These are phyloP conservation scores for Acanthisitta chloris DNA, from an alignment of 2,113 vertebrate genomes.

Conservation along the genomic window DNA sequence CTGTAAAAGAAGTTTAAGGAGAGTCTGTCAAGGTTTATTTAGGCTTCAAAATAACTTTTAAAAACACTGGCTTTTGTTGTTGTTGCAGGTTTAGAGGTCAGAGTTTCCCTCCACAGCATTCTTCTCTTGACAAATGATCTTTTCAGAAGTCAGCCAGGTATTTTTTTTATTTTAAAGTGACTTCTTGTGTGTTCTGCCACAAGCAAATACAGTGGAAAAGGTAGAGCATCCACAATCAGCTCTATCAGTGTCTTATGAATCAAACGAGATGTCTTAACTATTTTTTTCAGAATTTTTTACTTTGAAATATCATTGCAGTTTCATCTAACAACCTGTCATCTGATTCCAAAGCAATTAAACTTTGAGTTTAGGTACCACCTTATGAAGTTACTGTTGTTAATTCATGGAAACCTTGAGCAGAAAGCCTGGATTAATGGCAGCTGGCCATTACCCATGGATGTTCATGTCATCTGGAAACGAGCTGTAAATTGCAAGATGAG, in stretches of 20 bases:
- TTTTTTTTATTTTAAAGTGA: slow-evolving; percentile 44
- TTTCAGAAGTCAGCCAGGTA: slow-evolving; percentile 38
- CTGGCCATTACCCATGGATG: background rate
- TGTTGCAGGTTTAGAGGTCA: slow-evolving; percentile 51
- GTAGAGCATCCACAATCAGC: background rate
- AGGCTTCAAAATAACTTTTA: slow-evolving; percentile 55
- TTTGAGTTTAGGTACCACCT: background rate
- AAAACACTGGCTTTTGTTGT: slow-evolving; percentile 54
- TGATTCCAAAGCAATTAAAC: background rate
- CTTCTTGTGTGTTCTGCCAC: slow-evolving; percentile 58
- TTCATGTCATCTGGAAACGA: background rate
- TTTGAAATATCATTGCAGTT: background rate
- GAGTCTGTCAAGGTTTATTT: slow-evolving; percentile 65
- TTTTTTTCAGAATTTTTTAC: background rate
- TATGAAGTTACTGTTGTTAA: background rate
- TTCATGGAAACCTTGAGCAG: background rate
- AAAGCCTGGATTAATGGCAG: background rate
- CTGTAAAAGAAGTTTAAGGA: slow-evolving; percentile 46
- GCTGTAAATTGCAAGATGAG: background rate
- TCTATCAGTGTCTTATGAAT: background rate
- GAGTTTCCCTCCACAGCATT: slow-evolving; percentile 55
- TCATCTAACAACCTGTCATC: background rate
- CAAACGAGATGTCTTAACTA: background rate
- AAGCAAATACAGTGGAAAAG: background rate
- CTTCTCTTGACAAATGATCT: slow-evolving; percentile 54